Conservation (phyloP, 2,888 invertebrate species). For the Pristionchus maxplancki region DNA sequence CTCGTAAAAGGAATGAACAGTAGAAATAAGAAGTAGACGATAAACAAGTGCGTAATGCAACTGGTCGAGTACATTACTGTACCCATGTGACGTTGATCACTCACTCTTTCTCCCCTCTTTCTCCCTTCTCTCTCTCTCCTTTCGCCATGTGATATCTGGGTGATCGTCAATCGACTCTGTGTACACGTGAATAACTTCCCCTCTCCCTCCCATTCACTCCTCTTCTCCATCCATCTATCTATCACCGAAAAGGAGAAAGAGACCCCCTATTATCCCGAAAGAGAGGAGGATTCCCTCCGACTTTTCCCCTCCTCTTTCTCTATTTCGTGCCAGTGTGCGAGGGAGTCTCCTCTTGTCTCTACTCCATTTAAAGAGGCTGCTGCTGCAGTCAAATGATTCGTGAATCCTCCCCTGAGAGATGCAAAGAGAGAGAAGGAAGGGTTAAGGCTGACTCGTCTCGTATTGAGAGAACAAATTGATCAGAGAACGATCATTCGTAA, state of each 20-base stretch:
- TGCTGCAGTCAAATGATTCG: constrained; percentile 38
- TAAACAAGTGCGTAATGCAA: constrained; percentile 26
- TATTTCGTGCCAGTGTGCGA: constrained; percentile 25
- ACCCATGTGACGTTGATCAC: constrained; percentile 25
- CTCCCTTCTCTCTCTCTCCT: background rate
- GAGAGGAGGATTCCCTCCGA: background rate
- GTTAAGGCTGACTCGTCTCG: background rate
- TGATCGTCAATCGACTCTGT: constrained; percentile 6
- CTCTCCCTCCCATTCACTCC: background rate
- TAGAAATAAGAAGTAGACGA: constrained; percentile 7
- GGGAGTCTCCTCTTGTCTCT: constrained; percentile 19
- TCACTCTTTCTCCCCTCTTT: background rate
- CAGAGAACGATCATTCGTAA: constrained; percentile 30
- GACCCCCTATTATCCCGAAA: constrained; percentile 44
- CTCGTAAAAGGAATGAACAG: background rate
- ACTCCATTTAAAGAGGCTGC: constrained; percentile 29
- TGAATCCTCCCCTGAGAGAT: constrained; percentile 44
- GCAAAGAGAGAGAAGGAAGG: background rate
- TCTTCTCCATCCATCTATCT: constrained; percentile 16
- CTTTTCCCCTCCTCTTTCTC: background rate
- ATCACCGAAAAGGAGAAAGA: constrained; percentile 14
- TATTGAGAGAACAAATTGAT: constrained; percentile 27
- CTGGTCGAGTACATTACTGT: background rate
- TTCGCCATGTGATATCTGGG: constrained; percentile 28
- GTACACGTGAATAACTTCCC: constrained; percentile 13